phyloP scores from a whole-genome alignment of 2,113 vertebrate genomes.

The Oreochromis niloticus region DNA sequence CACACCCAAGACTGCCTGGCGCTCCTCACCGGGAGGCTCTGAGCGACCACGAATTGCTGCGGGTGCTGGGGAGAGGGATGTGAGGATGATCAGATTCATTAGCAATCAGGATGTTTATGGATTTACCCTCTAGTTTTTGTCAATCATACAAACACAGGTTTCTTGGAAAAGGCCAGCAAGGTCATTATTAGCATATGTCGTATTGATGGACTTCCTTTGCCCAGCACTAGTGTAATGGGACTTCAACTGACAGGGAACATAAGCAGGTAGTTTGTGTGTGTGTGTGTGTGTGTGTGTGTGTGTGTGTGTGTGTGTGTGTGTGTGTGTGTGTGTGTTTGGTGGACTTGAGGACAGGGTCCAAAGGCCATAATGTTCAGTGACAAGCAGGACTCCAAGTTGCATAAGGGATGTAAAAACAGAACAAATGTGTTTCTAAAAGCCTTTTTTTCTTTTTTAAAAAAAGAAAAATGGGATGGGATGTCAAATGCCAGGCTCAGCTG shows the following conservation, averaged over 20 bases:
- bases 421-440: not conserved
- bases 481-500: not conserved
- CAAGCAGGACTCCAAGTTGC: not conserved
- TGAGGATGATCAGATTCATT: not conserved
- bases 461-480: not conserved
- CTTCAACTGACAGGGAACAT: not conserved
- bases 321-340: not conserved
- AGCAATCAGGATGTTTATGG: not conserved
- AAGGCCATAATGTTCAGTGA: not conserved
- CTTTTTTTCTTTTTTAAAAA: not conserved
- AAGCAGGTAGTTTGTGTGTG: not conserved
- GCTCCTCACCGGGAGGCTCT: constrained; percentile 71
- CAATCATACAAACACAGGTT: not conserved
- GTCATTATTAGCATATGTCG: not conserved
- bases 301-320: not conserved
- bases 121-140: not conserved
- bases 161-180: not conserved
- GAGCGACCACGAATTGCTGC: constrained; percentile 64
- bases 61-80: constrained; percentile 36
- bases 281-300: not conserved
- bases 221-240: not conserved
- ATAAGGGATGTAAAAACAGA: not conserved
- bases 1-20: constrained; percentile 50
- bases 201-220: constrained; percentile 1
- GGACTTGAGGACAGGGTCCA: not conserved